Percentiles rank a stretch among this genome's conserved stretches.
Evolutionary conservation across 1,140 invertebrate species (phyloP).

Genomic region (Penaeus indicus): DNA sequence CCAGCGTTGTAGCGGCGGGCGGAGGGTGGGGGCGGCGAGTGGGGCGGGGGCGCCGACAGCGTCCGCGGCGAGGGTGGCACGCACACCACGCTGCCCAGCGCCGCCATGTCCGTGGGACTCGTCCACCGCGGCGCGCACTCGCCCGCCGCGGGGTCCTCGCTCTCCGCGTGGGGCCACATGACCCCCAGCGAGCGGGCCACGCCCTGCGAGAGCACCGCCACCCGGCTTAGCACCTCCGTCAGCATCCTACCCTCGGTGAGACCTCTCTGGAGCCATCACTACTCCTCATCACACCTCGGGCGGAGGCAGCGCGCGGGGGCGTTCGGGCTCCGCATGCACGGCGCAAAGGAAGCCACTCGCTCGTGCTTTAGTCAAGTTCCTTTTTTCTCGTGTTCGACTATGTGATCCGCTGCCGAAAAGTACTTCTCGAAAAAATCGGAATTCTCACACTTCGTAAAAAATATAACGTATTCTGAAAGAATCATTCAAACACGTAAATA

Average conservation of each 20-base stretch:
- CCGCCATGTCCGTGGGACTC: slow-evolving; percentile 55
- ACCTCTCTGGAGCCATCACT: too few relatives aligned
- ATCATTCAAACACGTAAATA: too few relatives aligned
- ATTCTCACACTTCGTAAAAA: too few relatives aligned
- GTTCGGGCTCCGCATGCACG: too few relatives aligned
- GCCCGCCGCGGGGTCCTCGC: slow-evolving; percentile 11
- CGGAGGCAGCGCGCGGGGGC: too few relatives aligned
- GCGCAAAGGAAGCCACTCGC: background rate
- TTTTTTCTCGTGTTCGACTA: too few relatives aligned
- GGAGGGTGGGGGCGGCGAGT: background rate
- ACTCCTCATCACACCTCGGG: too few relatives aligned
- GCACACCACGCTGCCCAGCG: slow-evolving; percentile 52
- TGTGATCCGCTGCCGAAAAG: too few relatives aligned
- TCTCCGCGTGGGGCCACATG: slow-evolving; percentile 51
- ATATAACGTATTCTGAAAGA: too few relatives aligned
- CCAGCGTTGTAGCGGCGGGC: background rate
- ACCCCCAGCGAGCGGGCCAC: slow-evolving; percentile 56
- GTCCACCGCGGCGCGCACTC: slow-evolving; percentile 56
- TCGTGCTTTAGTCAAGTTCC: background rate
- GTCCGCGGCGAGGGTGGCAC: slow-evolving; percentile 49
- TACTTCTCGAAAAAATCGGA: too few relatives aligned
- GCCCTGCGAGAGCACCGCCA: slow-evolving; percentile 48
- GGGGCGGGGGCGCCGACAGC: background rate
- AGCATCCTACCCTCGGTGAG: slow-evolving; percentile 24
- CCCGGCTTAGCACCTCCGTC: slow-evolving; percentile 48